Evolutionary conservation across 2,113 vertebrate species (phyloP).

Genomic region (Vulpes vulpes): DNA sequence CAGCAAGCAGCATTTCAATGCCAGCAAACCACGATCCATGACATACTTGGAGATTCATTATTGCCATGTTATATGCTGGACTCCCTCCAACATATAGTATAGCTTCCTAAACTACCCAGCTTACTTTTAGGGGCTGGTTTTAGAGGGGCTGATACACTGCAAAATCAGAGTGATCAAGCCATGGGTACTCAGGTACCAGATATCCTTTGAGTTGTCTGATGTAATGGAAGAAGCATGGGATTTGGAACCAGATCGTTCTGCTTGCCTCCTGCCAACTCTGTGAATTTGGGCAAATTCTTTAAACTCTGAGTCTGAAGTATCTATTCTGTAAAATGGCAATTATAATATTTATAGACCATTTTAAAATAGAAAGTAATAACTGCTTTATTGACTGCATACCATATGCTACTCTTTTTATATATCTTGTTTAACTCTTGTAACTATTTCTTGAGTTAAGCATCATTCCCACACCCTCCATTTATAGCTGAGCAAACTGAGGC

Average conservation of each 20-base stretch:
- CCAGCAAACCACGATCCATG: background rate
- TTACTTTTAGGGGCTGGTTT: background rate
- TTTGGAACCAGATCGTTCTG: background rate
- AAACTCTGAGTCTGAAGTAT: background rate
- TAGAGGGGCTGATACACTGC: no score
- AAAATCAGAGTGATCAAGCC: background rate
- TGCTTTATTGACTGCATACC: background rate
- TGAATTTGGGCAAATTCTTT: background rate
- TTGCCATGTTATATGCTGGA: background rate
- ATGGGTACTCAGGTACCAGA: background rate
- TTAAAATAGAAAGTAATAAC: background rate
- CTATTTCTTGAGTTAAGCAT: background rate
- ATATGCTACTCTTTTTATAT: background rate
- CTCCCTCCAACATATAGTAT: background rate
- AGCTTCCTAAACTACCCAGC: background rate
- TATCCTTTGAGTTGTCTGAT: background rate
- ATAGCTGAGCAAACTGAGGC: constrained; percentile 3
- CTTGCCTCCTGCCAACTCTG: background rate
- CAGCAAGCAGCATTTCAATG: background rate
- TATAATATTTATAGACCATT: background rate
- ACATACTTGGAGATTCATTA: background rate
- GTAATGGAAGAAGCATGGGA: background rate
- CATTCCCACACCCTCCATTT: background rate
- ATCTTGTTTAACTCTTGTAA: background rate
- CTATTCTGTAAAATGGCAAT: background rate